phyloP scores from a whole-genome alignment of 2,888 invertebrate species.

The Galeopsomyia nigrocyanea region DNA sequence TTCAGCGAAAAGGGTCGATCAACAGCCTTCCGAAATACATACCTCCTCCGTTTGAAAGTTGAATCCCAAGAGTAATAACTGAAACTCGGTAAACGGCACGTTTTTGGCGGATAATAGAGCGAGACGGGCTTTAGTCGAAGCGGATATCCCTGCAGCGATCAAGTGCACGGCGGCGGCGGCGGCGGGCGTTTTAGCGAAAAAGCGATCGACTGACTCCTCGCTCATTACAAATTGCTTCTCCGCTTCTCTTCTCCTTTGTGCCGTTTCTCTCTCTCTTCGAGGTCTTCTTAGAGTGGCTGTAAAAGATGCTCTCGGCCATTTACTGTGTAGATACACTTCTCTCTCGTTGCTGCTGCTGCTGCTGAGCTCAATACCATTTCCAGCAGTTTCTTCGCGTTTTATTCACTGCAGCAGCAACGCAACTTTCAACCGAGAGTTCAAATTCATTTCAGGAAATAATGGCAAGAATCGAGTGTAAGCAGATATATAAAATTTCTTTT shows the following conservation, averaged over 20 bases:
- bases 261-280: constrained; percentile 8
- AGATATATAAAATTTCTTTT: too few species aligned
- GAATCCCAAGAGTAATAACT: constrained; percentile 36
- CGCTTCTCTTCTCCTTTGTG: constrained; percentile 10
- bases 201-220: constrained; percentile 6
- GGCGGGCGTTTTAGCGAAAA: constrained; percentile 5
- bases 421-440: too few species aligned
- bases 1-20: too few species aligned
- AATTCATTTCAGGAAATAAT: too few species aligned
- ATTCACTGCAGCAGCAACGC: too few species aligned
- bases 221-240: constrained; percentile 32
- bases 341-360: constrained; percentile 26
- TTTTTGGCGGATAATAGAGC: constrained; percentile 33
- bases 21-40: too few species aligned
- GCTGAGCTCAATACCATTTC: constrained; percentile 36
- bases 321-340: background rate
- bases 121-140: constrained; percentile 3
- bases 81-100: constrained; percentile 40
- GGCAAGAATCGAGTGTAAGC: too few species aligned
- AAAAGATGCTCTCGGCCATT: constrained; percentile 26
- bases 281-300: background rate
- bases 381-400: background rate
- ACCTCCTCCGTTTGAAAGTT: too few species aligned
- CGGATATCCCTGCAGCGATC: constrained; percentile 27
- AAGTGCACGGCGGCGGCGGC: constrained; percentile 4